A percentile compares a stretch with the other conserved stretches of the same genome.
phyloP scores from a whole-genome alignment of 1,140 invertebrate species.

The Solenopsis invicta region DNA sequence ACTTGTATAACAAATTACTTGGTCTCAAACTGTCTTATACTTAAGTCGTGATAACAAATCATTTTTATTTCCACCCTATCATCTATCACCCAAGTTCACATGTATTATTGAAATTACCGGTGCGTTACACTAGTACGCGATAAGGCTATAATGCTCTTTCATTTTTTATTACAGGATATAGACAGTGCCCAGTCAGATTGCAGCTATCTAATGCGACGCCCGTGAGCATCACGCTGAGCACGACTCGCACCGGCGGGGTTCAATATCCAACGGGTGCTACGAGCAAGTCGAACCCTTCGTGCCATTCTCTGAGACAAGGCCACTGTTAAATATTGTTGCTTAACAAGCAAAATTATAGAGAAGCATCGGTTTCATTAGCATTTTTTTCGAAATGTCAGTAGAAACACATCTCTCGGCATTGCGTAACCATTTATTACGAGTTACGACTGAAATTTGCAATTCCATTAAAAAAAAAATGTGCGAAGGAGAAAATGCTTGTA shows the following conservation, averaged over 20 bases:
- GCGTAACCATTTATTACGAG: neutral
- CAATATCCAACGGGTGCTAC: constrained; percentile 69
- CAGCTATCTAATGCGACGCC: constrained; percentile 86
- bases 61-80: constrained; percentile 5
- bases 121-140: neutral
- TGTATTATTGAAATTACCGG: constrained; percentile 23
- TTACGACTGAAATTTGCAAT: neutral
- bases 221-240: constrained; percentile 85
- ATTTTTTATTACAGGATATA: constrained; percentile 79
- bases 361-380: neutral
- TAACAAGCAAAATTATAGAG: constrained; percentile 57
- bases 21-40: neutral
- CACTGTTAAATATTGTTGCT: constrained; percentile 21
- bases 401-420: neutral
- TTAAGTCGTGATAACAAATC: neutral
- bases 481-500: neutral
- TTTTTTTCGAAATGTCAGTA: neutral
- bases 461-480: neutral
- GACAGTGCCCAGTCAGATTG: constrained; percentile 87
- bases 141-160: constrained; percentile 32
- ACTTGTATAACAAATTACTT: constrained; percentile 12
- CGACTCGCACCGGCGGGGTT: constrained; percentile 71
- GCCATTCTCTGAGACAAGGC: constrained; percentile 59
- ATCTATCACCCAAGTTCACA: neutral
- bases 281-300: constrained; percentile 71